Base-by-base conservation (phyloP, 2,888 invertebrate species). In the Ypsolopha sequella region DNA sequence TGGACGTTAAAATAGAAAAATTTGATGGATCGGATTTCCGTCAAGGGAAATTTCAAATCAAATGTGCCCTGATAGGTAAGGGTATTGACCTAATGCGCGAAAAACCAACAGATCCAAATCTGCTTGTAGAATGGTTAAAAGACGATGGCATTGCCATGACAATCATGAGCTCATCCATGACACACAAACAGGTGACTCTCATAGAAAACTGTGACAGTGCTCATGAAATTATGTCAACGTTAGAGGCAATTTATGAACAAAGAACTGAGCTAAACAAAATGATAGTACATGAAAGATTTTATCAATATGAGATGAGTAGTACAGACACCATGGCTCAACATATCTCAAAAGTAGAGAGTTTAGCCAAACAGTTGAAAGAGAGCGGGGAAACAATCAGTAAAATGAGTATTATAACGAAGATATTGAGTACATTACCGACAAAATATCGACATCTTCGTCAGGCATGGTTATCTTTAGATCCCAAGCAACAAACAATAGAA, bases 321-420 rank as follows among this genome's bases (percentile, higher is more conserved):
- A 36, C 7, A 24, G 60, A 64, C 35, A 60, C 39, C 6, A 44
- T 63, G 1, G 62, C 63, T 6, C 60, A 63, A 52, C 60, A 63
- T 41, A 54, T 63, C 0, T 53, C 58, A 0, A 62, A 59, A 43
- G 58, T 61, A 0, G 61, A 61, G 56, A 57, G 1, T 0, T 48
- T 64, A 10, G 62, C 62, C 0, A 55, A 63, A 45, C 59, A 61
- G 41, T 24, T 62, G 0, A 57, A 54, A 51, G 61, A 66, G 45
- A 58, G 51, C 52, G 64, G 63, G 9, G 62, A 65, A 48, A 48
- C 3, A 8, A 38, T 64, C 0, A 64, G 64, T 60, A 60, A 64
- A 1, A 62, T 48, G 7, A 62, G 60, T 1, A 46, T 64, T 0
- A 64, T 63, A 0, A 63, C 64, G 9, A 65, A 65, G 53, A 64